Base-by-base conservation (phyloP, 2,113 vertebrate genomes). In the Perccottus glenii region DNA sequence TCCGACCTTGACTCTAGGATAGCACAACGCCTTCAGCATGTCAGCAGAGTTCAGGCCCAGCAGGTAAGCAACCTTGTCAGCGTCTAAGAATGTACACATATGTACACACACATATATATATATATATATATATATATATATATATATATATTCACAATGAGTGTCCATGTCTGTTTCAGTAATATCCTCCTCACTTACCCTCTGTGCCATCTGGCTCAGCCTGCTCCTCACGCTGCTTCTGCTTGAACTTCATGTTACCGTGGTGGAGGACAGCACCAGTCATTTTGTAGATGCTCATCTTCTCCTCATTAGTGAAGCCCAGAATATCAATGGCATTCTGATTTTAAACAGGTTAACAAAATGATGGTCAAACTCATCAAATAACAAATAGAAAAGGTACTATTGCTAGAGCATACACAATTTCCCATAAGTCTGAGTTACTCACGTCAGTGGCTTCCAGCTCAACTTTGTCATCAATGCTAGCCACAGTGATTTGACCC, bases 201-300 rank as follows among this genome's bases (percentile, higher is more conserved):
- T 94, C 67, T 52, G 91, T 88, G 80, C 87, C 87, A 59, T 88
- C 87, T 33, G 87, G 87, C 67, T 87, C 83, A 50, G 70, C 89
- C 85, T 91, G 89, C 81, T 91, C 89, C 5, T 91, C 89, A 33
- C 89, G 87, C 75, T 90, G 89, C 70, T 91, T 91, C 59, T 91
- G 88, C 82, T 91, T 90, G 66, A 89, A 89, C 58, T 90, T 87
- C 83, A 88, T 70, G 83, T 48, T 81, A 32, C 83, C 80, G 12
- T 83, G 66, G 56, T 85, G 83, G 36, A 88, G 58, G 42, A 88
- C 88, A 56, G 87, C 89, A 77, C 87, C 90, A 19, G 90, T 91
- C 77, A 89, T 65, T 55, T 88, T 91, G 75, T 89, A 91, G 79
- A 91, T 91, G 84, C 76, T 73, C 5, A 85, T 63, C 71, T 91